Conservation (phyloP, 2,888 invertebrate species). For the Drosophila monieri region DNA sequence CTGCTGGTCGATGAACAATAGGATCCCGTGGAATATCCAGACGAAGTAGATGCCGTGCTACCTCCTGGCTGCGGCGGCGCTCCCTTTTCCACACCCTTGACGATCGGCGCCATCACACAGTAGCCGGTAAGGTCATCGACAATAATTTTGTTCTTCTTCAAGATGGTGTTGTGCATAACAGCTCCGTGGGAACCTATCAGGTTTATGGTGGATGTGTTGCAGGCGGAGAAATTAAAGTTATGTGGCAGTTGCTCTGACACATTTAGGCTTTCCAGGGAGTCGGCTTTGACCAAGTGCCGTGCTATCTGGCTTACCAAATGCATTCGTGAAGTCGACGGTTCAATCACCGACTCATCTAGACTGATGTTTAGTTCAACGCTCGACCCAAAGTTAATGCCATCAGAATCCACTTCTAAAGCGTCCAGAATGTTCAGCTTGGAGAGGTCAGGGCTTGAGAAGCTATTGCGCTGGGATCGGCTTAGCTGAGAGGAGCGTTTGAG, state of each 20-base stretch:
- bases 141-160: constrained; percentile 72
- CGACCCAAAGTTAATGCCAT: constrained; percentile 62
- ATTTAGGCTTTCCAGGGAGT: constrained; percentile 78
- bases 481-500: constrained; percentile 38
- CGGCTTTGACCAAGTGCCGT: constrained; percentile 53
- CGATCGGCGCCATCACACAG: constrained; percentile 83
- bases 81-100: constrained; percentile 50
- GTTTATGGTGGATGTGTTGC: constrained; percentile 82
- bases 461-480: constrained; percentile 79
- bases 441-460: constrained; percentile 84
- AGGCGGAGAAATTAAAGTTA: constrained; percentile 84
- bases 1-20: constrained; percentile 73
- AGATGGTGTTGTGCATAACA: constrained; percentile 47
- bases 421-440: constrained; percentile 81
- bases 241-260: constrained; percentile 81
- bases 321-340: constrained; percentile 40
- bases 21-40: constrained; percentile 79
- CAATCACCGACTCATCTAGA: constrained; percentile 71
- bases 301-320: constrained; percentile 47
- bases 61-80: constrained; percentile 35
- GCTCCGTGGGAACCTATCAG: constrained; percentile 82
- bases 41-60: constrained; percentile 71
- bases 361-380: constrained; percentile 67
- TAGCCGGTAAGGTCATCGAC: constrained; percentile 83
- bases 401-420: constrained; percentile 69